phyloP scores from a whole-genome alignment of 2,888 invertebrate species.

The Opisthograptis luteolata region DNA sequence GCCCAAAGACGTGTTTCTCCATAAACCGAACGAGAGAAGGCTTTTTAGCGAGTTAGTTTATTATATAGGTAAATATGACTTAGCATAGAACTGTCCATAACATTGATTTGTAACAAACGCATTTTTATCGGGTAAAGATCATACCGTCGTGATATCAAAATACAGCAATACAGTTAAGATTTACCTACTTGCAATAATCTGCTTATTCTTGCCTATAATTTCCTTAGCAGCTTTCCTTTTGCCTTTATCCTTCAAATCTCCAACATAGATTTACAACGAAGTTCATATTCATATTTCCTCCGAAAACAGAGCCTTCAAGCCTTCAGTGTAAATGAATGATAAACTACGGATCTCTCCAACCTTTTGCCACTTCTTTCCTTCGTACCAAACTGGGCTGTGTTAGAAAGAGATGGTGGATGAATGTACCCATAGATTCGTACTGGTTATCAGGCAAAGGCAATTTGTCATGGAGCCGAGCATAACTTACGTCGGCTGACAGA shows the following conservation, averaged over 20 bases:
- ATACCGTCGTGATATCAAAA: too few species aligned
- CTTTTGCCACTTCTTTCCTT: constrained; percentile 12
- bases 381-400: constrained; percentile 7
- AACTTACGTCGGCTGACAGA: constrained; percentile 61
- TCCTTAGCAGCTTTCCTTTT: not conserved
- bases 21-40: too few species aligned
- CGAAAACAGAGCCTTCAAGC: constrained; percentile 22
- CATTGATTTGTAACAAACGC: too few species aligned
- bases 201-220: not conserved
- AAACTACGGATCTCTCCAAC: constrained; percentile 5
- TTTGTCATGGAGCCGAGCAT: constrained; percentile 62
- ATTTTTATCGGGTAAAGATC: too few species aligned
- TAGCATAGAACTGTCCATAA: too few species aligned
- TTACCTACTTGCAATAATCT: too few species aligned
- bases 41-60: too few species aligned
- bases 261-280: constrained; percentile 2
- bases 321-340: constrained; percentile 25
- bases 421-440: constrained; percentile 27
- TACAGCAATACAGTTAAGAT: too few species aligned
- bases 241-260: constrained; percentile 6
- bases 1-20: too few species aligned
- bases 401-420: constrained; percentile 23
- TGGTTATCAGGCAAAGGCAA: constrained; percentile 43
- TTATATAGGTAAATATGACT: too few species aligned
- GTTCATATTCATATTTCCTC: constrained; percentile 16